Base-by-base conservation (phyloP, 35 echinoderm and acorn worm species). In the Chiridota heheva region DNA sequence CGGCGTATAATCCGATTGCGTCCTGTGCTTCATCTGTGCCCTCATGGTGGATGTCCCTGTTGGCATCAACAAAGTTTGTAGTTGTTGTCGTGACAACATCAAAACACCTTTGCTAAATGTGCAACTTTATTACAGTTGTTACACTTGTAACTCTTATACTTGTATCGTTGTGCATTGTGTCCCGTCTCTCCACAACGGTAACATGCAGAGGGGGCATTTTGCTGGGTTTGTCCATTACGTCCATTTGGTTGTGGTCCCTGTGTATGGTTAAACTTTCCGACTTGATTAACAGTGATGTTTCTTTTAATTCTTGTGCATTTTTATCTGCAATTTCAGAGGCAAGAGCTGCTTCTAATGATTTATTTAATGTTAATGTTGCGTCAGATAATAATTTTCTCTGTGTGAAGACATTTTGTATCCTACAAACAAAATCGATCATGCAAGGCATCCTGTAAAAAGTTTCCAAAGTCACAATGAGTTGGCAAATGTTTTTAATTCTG, bases 281-380 rank as follows among this genome's bases (percentile, higher is more conserved):
- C 63, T 20, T 36, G 63, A 33, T 67, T 67, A 17, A 67, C 63
- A 36, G 32, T 67, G 3, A 36, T 20, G 8, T 63, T 20, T 67
- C 63, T 67, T 67, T 67, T 18, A 67, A 67, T 67, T 67, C 63
- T 39, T 67, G 63, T 17, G 63, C 0, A 31, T 67, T 34, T 67
- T 67, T 67, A 29, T 29, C 35, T 8, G 63, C 63, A 29, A 34
- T 34, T 67, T 67, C 63, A 67, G 63, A 28, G 63, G 63, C 63
- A 36, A 67, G 29, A 3, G 63, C 63, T 31, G 20, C 40, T 36
- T 29, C 26, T 32, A 67, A 20, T 18, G 63, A 29, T 36, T 67
- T 67, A 33, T 20, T 67, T 18, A 67, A 67, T 26, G 63, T 67
- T 10, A 67, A 33, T 20, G 32, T 34, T 33, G 63, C 63, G 32